A percentile compares a stretch with the other conserved stretches of the same genome.
Evolutionary conservation across 1,140 invertebrate species (phyloP).

Genomic region (Drosophila oshimai): DNA sequence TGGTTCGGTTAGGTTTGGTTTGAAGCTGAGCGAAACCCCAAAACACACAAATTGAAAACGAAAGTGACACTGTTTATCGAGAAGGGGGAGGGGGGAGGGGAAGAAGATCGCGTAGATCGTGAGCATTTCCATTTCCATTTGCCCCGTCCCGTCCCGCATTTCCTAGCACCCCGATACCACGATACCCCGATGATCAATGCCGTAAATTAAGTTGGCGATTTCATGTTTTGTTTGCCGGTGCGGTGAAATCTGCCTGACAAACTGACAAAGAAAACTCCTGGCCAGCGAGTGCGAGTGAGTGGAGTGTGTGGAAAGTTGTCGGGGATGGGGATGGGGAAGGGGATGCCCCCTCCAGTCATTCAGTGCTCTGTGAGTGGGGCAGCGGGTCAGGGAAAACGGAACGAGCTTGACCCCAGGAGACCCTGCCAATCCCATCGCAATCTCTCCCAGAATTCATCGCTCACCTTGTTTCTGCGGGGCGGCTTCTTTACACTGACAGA

Average conservation of each 20-base stretch:
- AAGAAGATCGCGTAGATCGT: constrained; percentile 76
- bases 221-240: constrained; percentile 49
- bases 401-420: background rate
- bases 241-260: constrained; percentile 47
- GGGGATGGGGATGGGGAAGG: constrained; percentile 25
- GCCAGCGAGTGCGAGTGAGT: too few relatives aligned
- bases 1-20: background rate
- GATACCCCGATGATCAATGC: constrained; percentile 39
- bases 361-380: background rate
- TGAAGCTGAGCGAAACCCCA: constrained; percentile 33
- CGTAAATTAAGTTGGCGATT: constrained; percentile 77
- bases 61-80: constrained; percentile 72
- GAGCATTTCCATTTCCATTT: too few relatives aligned
- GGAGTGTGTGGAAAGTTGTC: constrained; percentile 21
- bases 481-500: background rate
- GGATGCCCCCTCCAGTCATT: background rate
- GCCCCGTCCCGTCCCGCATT: constrained; percentile 3
- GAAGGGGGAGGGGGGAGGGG: constrained; percentile 27
- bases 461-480: constrained; percentile 21
- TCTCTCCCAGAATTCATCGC: background rate
- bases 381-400: background rate
- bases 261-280: constrained; percentile 21
- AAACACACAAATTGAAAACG: constrained; percentile 74
- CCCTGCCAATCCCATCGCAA: background rate
- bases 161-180: background rate